Base-by-base conservation (phyloP, 2,888 invertebrate species). In the Ischnus inquisitorius region DNA sequence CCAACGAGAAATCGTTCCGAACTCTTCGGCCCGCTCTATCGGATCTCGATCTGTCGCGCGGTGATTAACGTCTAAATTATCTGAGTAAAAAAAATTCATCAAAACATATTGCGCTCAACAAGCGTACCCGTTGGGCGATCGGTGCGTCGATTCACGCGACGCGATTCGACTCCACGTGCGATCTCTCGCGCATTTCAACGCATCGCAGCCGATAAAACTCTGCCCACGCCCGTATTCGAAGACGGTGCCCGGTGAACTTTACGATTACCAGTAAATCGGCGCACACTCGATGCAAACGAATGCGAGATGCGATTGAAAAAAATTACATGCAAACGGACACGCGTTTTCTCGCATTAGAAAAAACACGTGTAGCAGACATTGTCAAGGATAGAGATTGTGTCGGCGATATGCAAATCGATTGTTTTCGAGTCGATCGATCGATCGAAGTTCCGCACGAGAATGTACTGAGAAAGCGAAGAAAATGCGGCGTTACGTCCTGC, bases 361-460 rank as follows among this genome's bases (percentile, higher is more conserved):
- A 84, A 86, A 90, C 88, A 88, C 87, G 87, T 90, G 90, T 90
- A 90, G 89, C 88, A 90, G 89, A 77, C 82, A 74, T 39, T 87
- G 85, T 67, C 89, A 78, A 86, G 88, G 89, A 91, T 91, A 90
- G 90, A 92, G 87, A 86, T 87, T 86, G 67, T 82, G 87, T 85
- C 88, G 88, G 86, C 76, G 88, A 88, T 89, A 89, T 89, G 89
- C 89, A 88, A 89, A 89, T 89, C 87, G 84, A n/a, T n/a, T n/a
- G n/a, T n/a, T n/a, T n/a, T n/a, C n/a, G n/a, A n/a, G 81, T 79
- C 77, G 90, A 85, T 92, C 91, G 91, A 91, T 90, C 86, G 82
- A 74, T 82, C 79, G 46, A 83, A 75, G 51, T 65, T 71, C 65
- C 78, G 60, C 68, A 65, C 46, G 62, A 82, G 72, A 67, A 75